A percentile compares a stretch with the other conserved stretches of the same genome.
Evolutionary conservation across 2,113 vertebrate genomes (phyloP).

Genomic region (Urocitellus parryii): DNA sequence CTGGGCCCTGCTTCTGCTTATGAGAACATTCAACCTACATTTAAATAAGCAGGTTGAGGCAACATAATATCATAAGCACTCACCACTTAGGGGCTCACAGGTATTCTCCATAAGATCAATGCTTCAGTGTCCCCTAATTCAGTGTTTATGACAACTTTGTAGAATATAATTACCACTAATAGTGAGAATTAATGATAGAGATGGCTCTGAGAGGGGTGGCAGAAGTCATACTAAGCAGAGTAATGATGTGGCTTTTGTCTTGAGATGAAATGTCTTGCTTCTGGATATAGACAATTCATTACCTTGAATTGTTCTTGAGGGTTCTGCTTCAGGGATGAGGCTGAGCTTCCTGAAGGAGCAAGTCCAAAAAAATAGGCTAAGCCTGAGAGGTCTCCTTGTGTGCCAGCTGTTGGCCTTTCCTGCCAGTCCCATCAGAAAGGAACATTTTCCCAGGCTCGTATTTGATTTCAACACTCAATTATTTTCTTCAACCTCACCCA

Average conservation of each 20-base stretch:
- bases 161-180: slow-evolving; percentile 4
- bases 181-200: background rate
- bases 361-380: background rate
- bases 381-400: background rate
- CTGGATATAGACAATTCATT: background rate
- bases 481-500: slow-evolving; percentile 79
- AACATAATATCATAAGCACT: background rate
- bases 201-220: background rate
- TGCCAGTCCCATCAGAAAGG: slow-evolving; percentile 59
- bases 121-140: background rate
- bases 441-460: slow-evolving; percentile 77
- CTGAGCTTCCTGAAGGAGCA: background rate
- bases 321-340: background rate
- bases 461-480: slow-evolving; percentile 82
- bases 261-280: background rate
- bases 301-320: background rate
- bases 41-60: background rate
- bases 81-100: background rate
- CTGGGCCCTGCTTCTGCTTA: background rate
- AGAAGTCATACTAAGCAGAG: background rate
- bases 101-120: background rate
- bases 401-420: slow-evolving; percentile 60
- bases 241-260: background rate
- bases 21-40: background rate
- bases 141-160: background rate